Percentiles rank a stretch among this genome's conserved stretches.
These are phyloP conservation scores for Orchesella flavescens DNA, from an alignment of 2,888 invertebrate species.

Conservation along the genomic window DNA sequence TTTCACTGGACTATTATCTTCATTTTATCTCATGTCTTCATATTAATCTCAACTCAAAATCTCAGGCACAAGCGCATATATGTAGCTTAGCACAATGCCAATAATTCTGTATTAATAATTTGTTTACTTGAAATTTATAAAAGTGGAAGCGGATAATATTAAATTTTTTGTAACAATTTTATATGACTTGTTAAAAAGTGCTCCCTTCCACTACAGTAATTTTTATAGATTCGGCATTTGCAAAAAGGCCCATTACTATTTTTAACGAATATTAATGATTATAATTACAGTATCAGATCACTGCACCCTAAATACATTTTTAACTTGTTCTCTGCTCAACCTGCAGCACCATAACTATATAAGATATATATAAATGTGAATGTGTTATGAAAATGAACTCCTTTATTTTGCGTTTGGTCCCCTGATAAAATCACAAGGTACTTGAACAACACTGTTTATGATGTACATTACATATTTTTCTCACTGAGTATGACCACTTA, in stretches of 20 bases:
- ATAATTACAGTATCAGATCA: conserved; percentile 53
- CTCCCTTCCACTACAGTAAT: conserved; percentile 29
- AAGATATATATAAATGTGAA: no score
- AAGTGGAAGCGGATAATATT: conserved; percentile 1
- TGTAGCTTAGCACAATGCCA: conserved; percentile 31
- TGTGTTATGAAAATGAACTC: background rate
- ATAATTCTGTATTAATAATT: conserved; percentile 38
- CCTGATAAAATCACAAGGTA: conserved; percentile 8
- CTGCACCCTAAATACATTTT: conserved; percentile 30
- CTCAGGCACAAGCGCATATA: background rate
- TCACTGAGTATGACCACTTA: background rate
- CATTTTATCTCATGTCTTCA: no score
- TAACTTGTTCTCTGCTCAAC: background rate
- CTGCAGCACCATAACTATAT: background rate
- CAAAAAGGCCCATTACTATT: background rate
- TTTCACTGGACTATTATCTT: background rate
- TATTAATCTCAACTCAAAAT: no score
- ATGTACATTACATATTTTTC: background rate
- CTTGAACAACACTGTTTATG: conserved; percentile 19
- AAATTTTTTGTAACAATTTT: background rate
- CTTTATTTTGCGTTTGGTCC: background rate
- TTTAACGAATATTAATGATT: conserved; percentile 51
- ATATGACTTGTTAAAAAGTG: conserved; percentile 6
- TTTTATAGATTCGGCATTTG: conserved; percentile 33
- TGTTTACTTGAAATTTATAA: conserved; percentile 30